Conservation (phyloP, 2,797 vertebrate genomes). For the Sebastiscus tertius region DNA sequence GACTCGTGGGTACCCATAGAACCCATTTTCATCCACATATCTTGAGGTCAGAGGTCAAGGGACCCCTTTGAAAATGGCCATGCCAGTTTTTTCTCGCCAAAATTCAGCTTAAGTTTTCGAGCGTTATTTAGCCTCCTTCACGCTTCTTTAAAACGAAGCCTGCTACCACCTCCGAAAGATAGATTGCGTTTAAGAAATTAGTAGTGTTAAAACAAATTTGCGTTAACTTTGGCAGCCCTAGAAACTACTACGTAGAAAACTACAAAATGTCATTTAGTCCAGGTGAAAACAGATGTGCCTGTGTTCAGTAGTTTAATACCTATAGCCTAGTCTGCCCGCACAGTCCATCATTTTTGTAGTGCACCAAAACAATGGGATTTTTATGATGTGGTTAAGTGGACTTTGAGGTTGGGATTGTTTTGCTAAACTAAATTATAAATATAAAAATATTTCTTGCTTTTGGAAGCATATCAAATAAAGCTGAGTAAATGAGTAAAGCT, state of each 20-base stretch:
- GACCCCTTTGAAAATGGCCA: no score
- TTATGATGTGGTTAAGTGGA: neutral
- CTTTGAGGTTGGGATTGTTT: neutral
- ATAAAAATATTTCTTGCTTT: neutral
- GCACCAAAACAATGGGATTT: neutral
- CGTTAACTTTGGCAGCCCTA: neutral
- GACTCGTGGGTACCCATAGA: no score
- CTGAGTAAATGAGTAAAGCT: neutral
- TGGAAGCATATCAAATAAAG: neutral
- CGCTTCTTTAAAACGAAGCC: no score
- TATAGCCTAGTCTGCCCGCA: no score
- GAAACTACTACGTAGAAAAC: neutral
- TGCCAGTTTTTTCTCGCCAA: no score
- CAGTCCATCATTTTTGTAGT: neutral
- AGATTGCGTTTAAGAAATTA: no score
- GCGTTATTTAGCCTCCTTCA: no score
- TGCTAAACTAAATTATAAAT: neutral
- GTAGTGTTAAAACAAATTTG: no score
- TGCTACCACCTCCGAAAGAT: rapidly evolving
- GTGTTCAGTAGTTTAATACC: neutral
- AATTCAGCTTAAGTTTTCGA: rapidly evolving
- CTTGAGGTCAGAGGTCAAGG: no score
- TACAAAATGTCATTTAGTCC: neutral
- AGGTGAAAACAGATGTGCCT: neutral
- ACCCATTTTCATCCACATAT: no score